phyloP scores from a whole-genome alignment of 2,888 invertebrate species.

The Thera obeliscata region DNA sequence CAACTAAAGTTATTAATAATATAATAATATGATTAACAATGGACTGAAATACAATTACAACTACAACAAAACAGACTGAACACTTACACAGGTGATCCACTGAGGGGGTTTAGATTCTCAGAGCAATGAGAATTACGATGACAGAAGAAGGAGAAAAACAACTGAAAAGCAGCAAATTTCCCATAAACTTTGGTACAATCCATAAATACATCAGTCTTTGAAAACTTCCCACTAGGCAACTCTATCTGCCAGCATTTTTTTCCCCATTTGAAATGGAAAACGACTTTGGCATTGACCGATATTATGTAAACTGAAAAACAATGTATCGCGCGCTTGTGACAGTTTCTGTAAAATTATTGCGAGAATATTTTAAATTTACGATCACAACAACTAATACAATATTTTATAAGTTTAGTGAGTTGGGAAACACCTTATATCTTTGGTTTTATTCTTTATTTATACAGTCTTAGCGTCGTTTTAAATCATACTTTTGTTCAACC shows the following conservation, averaged over 20 bases:
- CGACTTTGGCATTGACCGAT: constrained; percentile 76
- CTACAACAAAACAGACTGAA: no score
- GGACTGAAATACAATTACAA: no score
- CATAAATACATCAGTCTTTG: not conserved
- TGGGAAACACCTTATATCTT: constrained; percentile 36
- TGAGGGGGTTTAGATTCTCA: no score
- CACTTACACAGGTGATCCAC: no score
- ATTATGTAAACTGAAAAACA: constrained; percentile 68
- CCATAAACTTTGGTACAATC: not conserved
- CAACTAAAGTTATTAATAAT: no score
- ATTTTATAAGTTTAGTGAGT: constrained; percentile 39
- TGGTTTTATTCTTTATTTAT: no score
- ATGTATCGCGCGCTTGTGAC: constrained; percentile 49
- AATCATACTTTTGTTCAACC: no score
- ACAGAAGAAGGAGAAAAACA: no score
- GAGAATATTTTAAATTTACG: constrained; percentile 40
- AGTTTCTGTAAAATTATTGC: constrained; percentile 30
- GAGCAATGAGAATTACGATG: no score
- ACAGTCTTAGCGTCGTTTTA: no score
- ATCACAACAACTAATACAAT: constrained; percentile 2
- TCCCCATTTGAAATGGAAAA: constrained; percentile 66
- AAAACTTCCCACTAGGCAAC: constrained; percentile 6
- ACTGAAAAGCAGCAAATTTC: no score
- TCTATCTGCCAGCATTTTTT: constrained; percentile 40
- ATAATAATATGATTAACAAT: no score